phyloP scores from a whole-genome alignment of 2,797 vertebrate genomes.

The Dipus sagitta region DNA sequence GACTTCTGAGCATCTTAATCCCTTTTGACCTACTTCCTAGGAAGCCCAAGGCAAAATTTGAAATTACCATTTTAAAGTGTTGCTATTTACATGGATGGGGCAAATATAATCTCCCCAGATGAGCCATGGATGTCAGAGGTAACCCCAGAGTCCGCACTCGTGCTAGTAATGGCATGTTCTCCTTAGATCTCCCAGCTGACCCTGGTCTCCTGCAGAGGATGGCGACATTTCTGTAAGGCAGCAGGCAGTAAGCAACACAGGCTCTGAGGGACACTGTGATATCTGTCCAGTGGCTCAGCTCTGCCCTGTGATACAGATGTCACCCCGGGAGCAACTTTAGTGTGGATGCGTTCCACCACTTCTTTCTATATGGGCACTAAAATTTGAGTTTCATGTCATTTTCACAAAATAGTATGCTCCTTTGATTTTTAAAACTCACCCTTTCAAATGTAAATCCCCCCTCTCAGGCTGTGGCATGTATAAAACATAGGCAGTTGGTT shows the following conservation, averaged over 20 bases:
- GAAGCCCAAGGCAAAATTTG: neutral
- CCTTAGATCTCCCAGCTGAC: neutral
- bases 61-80: neutral
- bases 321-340: rapidly evolving
- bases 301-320: rapidly evolving
- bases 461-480: neutral
- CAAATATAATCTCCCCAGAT: too few relatives aligned
- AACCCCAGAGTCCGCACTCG: neutral
- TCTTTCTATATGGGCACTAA: neutral
- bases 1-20: neutral
- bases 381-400: neutral
- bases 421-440: neutral
- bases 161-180: rapidly evolving
- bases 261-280: neutral
- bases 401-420: neutral
- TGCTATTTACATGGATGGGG: too few relatives aligned
- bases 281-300: neutral
- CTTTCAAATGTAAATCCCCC: neutral
- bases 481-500: neutral
- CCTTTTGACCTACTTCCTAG: neutral
- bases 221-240: neutral
- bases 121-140: neutral
- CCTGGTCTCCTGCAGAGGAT: neutral
- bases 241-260: neutral
- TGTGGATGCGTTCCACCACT: neutral